Conservation (phyloP, 1,140 invertebrate species). For the Drosophila oshimai region DNA sequence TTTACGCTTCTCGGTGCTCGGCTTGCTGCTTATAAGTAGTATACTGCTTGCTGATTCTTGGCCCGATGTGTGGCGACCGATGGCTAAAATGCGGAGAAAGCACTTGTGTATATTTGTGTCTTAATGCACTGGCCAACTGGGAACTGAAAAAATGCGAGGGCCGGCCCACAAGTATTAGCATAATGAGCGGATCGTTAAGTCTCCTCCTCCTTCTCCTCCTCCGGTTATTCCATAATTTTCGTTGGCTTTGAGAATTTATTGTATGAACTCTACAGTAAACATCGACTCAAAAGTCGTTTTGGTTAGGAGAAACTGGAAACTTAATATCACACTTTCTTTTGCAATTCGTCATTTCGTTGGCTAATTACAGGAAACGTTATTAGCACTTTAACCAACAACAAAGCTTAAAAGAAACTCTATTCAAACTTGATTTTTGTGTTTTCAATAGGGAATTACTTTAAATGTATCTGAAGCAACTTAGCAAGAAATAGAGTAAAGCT, state of each 20-base stretch:
- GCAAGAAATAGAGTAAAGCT: too few relatives aligned
- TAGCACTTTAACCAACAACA: neutral
- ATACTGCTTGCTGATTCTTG: conserved; percentile 52
- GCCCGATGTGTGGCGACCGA: conserved; percentile 32
- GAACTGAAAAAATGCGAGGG: conserved; percentile 20
- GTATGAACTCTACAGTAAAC: neutral
- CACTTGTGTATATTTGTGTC: conserved; percentile 62
- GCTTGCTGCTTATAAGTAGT: neutral
- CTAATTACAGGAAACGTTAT: neutral
- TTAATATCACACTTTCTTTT: conserved; percentile 6
- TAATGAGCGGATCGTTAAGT: conserved; percentile 23
- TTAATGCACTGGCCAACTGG: conserved; percentile 38
- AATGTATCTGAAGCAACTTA: too few relatives aligned
- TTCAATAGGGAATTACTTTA: neutral
- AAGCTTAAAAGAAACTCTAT: neutral
- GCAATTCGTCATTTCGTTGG: neutral
- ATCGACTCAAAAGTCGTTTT: neutral
- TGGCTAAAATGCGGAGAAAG: conserved; percentile 74
- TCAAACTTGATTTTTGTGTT: neutral
- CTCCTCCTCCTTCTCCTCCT: too few relatives aligned
- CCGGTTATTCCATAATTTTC: conserved; percentile 16
- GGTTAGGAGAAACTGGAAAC: conserved; percentile 12
- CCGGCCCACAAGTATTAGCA: conserved; percentile 26
- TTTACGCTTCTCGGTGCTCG: conserved; percentile 62
- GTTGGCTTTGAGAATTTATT: conserved; percentile 22